Percentiles rank a stretch among this genome's conserved stretches.
phyloP scores from a whole-genome alignment of 2,888 invertebrate species.

The Opisthograptis luteolata region DNA sequence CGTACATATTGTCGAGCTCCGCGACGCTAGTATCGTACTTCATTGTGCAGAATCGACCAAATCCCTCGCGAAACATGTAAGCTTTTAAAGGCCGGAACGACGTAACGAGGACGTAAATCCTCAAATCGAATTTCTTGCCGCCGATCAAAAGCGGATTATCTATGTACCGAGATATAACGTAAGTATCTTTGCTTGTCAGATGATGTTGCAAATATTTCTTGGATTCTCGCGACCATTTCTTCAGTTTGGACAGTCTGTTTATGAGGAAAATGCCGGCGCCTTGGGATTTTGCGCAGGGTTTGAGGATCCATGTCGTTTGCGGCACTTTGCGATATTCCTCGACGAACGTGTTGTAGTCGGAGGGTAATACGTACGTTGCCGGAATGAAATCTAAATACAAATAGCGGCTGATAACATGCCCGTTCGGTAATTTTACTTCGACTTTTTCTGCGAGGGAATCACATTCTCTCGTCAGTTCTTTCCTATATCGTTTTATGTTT shows the following conservation, averaged over 20 bases:
- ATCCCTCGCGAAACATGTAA: constrained; percentile 95
- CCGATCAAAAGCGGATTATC: constrained; percentile 97
- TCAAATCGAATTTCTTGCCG: constrained; percentile 97
- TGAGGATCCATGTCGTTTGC: constrained; percentile 98
- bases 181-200: constrained; percentile 91
- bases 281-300: constrained; percentile 96
- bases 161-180: constrained; percentile 97
- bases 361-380: constrained; percentile 96
- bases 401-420: constrained; percentile 88
- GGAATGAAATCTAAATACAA: constrained; percentile 95
- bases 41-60: constrained; percentile 97
- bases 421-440: constrained; percentile 72
- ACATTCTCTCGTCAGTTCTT: constrained; percentile 95
- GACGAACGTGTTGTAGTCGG: constrained; percentile 98
- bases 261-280: constrained; percentile 96
- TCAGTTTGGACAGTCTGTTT: constrained; percentile 96
- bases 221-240: constrained; percentile 94
- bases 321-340: constrained; percentile 97
- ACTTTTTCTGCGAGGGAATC: constrained; percentile 91
- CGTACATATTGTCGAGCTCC: constrained; percentile 95
- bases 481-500: constrained; percentile 96
- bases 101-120: constrained; percentile 95
- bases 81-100: constrained; percentile 96
- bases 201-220: constrained; percentile 93
- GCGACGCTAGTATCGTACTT: constrained; percentile 95